phyloP scores from a whole-genome alignment of 2,888 invertebrate genomes.

The Subacronicta megacephala region DNA sequence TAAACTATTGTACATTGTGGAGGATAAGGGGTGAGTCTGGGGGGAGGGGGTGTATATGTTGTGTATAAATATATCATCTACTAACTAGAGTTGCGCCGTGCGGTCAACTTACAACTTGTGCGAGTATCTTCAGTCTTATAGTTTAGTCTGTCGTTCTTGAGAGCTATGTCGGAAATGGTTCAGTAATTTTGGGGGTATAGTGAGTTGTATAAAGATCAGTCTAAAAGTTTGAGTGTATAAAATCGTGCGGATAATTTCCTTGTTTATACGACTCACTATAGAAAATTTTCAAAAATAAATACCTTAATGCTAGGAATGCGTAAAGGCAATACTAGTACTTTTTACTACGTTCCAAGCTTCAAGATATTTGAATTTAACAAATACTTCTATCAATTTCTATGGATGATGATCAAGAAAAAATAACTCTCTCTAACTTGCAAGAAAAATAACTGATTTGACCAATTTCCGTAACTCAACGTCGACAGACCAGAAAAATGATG shows the following conservation, averaged over 20 bases:
- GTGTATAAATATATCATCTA: conserved; percentile 81
- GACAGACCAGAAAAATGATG: conserved; percentile 46
- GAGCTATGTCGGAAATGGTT: conserved; percentile 24
- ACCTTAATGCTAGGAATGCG: neutral
- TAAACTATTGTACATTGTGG: conserved; percentile 86
- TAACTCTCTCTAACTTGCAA: neutral
- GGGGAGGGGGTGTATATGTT: conserved; percentile 72
- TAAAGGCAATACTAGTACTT: neutral
- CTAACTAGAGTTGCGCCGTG: conserved; percentile 76
- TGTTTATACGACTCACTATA: conserved; percentile 40
- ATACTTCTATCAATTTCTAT: conserved; percentile 4
- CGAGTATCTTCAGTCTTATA: conserved; percentile 82
- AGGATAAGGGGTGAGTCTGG: conserved; percentile 72
- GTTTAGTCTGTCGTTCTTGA: conserved; percentile 31
- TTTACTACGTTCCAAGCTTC: too few relatives aligned
- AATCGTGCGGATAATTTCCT: conserved; percentile 41
- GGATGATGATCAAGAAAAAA: conserved; percentile 1
- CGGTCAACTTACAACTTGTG: conserved; percentile 69
- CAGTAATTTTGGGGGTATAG: conserved; percentile 37
- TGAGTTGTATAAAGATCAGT: conserved; percentile 29
- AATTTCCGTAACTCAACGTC: conserved; percentile 12
- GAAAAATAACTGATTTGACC: neutral
- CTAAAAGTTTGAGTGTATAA: conserved; percentile 39
- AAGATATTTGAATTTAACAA: neutral
- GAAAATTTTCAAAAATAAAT: neutral